Percentiles rank a stretch among this genome's conserved stretches.
Evolutionary conservation across 2,113 vertebrate genomes (phyloP).

Genomic region (Esox niger): DNA sequence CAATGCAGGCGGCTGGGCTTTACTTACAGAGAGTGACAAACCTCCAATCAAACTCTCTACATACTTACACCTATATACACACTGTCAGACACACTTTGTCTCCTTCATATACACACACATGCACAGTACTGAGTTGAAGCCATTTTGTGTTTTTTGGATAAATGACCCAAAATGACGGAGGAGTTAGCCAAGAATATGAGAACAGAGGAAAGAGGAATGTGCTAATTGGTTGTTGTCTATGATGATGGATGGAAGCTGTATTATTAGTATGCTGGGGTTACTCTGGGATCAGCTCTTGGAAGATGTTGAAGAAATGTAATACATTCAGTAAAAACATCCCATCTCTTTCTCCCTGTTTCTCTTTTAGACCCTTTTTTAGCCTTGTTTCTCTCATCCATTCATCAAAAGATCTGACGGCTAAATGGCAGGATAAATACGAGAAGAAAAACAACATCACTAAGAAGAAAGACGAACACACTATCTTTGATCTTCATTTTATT

Average conservation of each 20-base stretch:
- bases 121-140: conserved; percentile 15
- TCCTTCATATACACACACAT: conserved; percentile 20
- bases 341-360: not conserved
- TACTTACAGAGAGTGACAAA: conserved; percentile 2
- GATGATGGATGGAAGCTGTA: conserved; percentile 66
- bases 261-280: conserved; percentile 58
- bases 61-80: conserved; percentile 21
- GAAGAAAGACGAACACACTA: not conserved
- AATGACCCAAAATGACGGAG: conserved; percentile 47
- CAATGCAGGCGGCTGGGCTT: conserved; percentile 7
- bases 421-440: conserved; percentile 14
- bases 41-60: conserved; percentile 10
- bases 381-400: conserved; percentile 3
- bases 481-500: not conserved
- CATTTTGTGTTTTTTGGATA: conserved; percentile 44
- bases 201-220: conserved; percentile 58
- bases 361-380: not conserved
- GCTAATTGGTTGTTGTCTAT: conserved; percentile 71
- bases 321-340: conserved; percentile 19
- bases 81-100: conserved; percentile 20
- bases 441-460: not conserved
- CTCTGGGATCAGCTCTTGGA: conserved; percentile 40
- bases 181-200: conserved; percentile 58
- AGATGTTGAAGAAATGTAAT: conserved; percentile 16
- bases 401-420: conserved; percentile 34